These are phyloP conservation scores for Papilio polytes DNA, from an alignment of 1,140 invertebrate genomes.

Conservation along the genomic window DNA sequence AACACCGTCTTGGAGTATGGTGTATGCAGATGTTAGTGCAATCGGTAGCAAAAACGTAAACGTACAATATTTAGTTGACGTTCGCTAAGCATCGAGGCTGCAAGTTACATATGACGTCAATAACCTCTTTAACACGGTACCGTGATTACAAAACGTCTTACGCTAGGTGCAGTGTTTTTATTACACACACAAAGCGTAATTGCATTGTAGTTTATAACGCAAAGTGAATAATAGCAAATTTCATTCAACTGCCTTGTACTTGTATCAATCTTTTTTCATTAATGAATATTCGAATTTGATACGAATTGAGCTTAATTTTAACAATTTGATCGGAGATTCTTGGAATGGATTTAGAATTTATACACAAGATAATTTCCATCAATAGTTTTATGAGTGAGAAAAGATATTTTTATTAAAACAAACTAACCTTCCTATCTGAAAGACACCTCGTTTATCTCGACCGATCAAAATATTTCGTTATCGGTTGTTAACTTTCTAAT, in stretches of 20 bases:
- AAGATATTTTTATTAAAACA: too few relatives aligned
- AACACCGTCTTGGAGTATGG: not conserved
- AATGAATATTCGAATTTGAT: not conserved
- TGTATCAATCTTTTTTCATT: not conserved
- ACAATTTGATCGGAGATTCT: not conserved
- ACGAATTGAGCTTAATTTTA: not conserved
- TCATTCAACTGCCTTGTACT: not conserved
- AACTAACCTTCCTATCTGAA: not conserved
- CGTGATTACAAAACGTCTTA: slow-evolving; percentile 31
- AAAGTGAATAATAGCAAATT: too few relatives aligned
- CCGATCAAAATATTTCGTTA: slow-evolving; percentile 31
- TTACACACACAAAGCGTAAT: slow-evolving; percentile 21
- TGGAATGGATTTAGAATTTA: not conserved
- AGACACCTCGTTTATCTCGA: not conserved
- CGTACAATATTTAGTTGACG: not conserved
- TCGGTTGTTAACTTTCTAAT: slow-evolving; percentile 38
- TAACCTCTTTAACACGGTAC: slow-evolving; percentile 34
- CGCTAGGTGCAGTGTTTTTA: not conserved
- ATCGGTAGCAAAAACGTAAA: not conserved
- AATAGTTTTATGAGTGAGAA: not conserved
- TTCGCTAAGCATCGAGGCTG: slow-evolving; percentile 9
- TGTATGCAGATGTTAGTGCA: not conserved
- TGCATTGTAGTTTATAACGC: not conserved
- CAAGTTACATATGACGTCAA: slow-evolving; percentile 25
- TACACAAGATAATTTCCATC: not conserved